Percentiles rank a stretch among this genome's conserved stretches.
These are phyloP conservation scores for Heterotilapia buettikoferi DNA, from an alignment of 2,113 vertebrate species.

Conservation along the genomic window DNA sequence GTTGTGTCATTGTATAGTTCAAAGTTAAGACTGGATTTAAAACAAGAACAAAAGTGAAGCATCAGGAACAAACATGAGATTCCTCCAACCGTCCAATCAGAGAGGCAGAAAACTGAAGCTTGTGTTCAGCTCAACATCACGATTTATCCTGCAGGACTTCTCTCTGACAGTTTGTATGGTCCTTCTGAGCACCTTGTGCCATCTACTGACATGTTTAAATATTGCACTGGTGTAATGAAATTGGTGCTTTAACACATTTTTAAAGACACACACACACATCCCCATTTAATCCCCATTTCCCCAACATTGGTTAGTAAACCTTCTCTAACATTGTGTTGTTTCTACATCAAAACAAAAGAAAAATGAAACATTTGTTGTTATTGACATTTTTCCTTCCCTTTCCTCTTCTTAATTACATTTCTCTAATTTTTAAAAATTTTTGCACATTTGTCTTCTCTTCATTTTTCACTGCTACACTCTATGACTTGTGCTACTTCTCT, in stretches of 20 bases:
- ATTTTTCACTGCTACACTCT: not conserved
- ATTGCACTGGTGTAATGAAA: not conserved
- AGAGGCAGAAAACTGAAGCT: not conserved
- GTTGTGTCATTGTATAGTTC: not conserved
- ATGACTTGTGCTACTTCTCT: not conserved
- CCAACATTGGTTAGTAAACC: not conserved
- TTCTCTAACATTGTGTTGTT: not conserved
- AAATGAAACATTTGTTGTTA: not conserved
- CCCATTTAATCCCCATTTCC: not conserved
- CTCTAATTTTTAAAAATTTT: not conserved
- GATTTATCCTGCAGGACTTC: not conserved
- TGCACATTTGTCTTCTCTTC: not conserved
- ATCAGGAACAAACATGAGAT: not conserved
- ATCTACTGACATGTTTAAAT: not conserved
- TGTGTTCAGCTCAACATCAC: not conserved
- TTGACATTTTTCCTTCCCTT: not conserved
- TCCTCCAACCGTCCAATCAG: not conserved
- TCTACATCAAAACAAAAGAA: not conserved
- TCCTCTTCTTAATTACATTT: not conserved
- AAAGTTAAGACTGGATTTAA: not conserved
- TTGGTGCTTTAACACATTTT: not conserved
- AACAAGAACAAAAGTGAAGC: not conserved
- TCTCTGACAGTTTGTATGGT: not conserved
- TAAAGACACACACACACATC: not conserved
- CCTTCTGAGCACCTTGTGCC: fast-evolving